Evolutionary conservation across 2,113 vertebrate species (phyloP).

Genomic region (Tupaia tana): DNA sequence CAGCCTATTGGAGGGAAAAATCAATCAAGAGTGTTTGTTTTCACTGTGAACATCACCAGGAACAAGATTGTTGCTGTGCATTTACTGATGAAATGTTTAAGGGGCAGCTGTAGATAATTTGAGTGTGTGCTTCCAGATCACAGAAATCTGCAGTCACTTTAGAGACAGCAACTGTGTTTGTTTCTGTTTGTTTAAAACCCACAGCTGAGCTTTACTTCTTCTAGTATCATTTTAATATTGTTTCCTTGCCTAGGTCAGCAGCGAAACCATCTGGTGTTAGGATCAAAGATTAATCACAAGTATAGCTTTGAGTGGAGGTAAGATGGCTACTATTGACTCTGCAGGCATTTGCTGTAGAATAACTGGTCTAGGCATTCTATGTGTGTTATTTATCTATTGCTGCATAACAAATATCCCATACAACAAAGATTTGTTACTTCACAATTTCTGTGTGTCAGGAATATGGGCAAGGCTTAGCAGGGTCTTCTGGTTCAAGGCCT

Average conservation of each 20-base stretch:
- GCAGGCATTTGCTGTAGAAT: background rate
- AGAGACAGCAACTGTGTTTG: conserved; percentile 35
- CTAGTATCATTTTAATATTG: conserved; percentile 60
- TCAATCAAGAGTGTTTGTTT: conserved; percentile 69
- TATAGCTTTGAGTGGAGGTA: background rate
- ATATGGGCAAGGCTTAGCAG: background rate
- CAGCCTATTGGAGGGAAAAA: conserved; percentile 38
- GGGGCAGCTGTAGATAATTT: conserved; percentile 59
- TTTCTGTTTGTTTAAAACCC: conserved; percentile 66
- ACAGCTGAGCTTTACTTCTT: conserved; percentile 59
- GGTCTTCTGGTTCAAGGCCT: background rate
- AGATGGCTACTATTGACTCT: background rate
- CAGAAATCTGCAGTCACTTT: conserved; percentile 61
- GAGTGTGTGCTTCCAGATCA: conserved; percentile 52
- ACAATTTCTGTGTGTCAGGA: conserved; percentile 11
- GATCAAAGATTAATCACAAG: conserved; percentile 24
- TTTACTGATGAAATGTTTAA: conserved; percentile 72
- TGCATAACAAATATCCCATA: background rate
- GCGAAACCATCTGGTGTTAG: conserved; percentile 48
- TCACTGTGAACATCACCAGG: conserved; percentile 38
- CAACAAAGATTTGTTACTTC: conserved; percentile 21
- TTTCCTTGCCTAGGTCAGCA: conserved; percentile 50
- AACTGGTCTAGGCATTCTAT: background rate
- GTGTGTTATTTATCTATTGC: background rate
- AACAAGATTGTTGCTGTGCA: conserved; percentile 58